Percentiles rank a stretch among this genome's conserved stretches.
These are phyloP conservation scores for Coelinius sp. DNA, from an alignment of 2,888 invertebrate genomes.

Conservation along the genomic window DNA sequence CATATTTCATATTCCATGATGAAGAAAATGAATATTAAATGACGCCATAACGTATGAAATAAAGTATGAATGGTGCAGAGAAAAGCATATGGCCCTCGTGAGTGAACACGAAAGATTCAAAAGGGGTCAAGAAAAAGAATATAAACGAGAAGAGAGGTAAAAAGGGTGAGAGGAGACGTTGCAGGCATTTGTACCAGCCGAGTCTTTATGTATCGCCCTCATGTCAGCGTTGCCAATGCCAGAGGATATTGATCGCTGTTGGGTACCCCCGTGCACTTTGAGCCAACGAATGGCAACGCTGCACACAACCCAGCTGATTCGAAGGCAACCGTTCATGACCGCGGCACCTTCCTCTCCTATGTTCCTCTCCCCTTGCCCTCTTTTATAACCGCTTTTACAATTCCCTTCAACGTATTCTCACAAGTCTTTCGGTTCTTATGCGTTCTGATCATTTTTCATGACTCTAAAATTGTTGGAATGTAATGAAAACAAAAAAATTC, in stretches of 20 bases:
- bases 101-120: background rate
- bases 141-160: constrained; percentile 28
- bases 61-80: background rate
- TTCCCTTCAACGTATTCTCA: background rate
- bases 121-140: constrained; percentile 26
- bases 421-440: too few species aligned
- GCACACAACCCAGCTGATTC: constrained; percentile 37
- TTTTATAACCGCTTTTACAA: background rate
- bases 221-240: constrained; percentile 59
- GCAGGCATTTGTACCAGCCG: constrained; percentile 44
- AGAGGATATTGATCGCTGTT: constrained; percentile 38
- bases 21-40: too few species aligned
- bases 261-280: background rate
- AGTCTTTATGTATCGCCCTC: constrained; percentile 46
- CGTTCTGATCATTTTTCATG: background rate
- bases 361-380: background rate
- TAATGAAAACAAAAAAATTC: too few species aligned
- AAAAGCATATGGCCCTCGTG: background rate
- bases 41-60: background rate
- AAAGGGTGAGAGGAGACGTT: constrained; percentile 32
- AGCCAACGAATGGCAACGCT: constrained; percentile 26
- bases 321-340: background rate
- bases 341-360: background rate
- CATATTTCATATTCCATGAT: too few species aligned
- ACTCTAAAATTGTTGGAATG: background rate